Evolutionary conservation across 2,113 vertebrate species (phyloP).

Genomic region (Tonatia bakeri): DNA sequence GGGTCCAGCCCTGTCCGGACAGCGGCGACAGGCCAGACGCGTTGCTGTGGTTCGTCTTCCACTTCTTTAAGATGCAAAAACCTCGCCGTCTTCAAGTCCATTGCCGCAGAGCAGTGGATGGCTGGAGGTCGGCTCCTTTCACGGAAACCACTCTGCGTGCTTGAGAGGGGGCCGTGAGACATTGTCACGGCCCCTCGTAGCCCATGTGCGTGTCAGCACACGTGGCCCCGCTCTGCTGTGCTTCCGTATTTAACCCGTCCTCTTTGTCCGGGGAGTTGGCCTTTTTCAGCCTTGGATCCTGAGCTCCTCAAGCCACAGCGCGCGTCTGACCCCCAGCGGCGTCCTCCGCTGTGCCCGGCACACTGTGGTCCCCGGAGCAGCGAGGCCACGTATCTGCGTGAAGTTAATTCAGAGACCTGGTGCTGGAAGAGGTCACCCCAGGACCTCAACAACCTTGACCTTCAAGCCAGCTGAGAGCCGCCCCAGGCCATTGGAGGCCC

Average conservation of each 20-base stretch:
- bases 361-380: fast-evolving
- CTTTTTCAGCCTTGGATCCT: background rate
- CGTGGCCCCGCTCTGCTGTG: too few species aligned
- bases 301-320: fast-evolving
- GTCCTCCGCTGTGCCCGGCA: fast-evolving
- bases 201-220: too few species aligned
- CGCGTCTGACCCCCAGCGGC: fast-evolving
- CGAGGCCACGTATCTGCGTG: fast-evolving
- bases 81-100: background rate
- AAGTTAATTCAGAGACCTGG: background rate
- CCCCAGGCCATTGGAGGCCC: background rate
- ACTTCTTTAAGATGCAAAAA: background rate
- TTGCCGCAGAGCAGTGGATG: background rate
- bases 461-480: background rate
- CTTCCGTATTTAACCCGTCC: too few species aligned
- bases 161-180: too few species aligned
- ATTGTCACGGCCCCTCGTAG: too few species aligned
- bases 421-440: background rate
- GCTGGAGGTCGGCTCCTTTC: background rate
- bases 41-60: background rate
- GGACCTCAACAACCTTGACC: background rate
- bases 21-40: background rate
- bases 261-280: fast-evolving
- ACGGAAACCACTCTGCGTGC: background rate
- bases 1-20: background rate